Evolutionary conservation across 2,888 invertebrate genomes (phyloP).

Genomic region (Priocnemis perturbator): DNA sequence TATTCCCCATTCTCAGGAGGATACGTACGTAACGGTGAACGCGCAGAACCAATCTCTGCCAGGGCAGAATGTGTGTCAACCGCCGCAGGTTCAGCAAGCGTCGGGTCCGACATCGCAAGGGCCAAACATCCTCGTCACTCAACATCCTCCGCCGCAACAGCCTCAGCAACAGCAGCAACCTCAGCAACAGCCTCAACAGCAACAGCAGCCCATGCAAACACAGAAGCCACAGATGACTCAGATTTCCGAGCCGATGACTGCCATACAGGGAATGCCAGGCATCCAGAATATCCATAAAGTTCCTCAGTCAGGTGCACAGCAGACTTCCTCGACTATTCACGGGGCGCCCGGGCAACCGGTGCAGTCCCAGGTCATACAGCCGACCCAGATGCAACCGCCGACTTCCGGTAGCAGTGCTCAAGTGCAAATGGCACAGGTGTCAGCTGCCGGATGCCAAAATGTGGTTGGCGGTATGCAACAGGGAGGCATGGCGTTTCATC

Average conservation of each 20-base stretch:
- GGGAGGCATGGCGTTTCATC: conserved; percentile 63
- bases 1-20: conserved; percentile 64
- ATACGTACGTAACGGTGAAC: conserved; percentile 62
- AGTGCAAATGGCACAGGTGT: conserved; percentile 67
- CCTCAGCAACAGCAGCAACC: conserved; percentile 66
- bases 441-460: conserved; percentile 62
- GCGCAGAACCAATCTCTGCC: conserved; percentile 64
- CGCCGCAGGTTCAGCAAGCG: conserved; percentile 58
- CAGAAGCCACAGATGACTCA: conserved; percentile 61
- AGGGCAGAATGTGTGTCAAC: conserved; percentile 63
- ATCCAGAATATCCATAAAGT: conserved; percentile 72
- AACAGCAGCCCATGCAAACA: conserved; percentile 53
- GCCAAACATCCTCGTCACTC: conserved; percentile 65
- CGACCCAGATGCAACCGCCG: conserved; percentile 77
- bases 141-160: conserved; percentile 67
- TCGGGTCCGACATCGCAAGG: conserved; percentile 62
- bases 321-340: conserved; percentile 60
- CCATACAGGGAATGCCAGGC: conserved; percentile 68
- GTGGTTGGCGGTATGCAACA: conserved; percentile 63
- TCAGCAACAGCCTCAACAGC: conserved; percentile 76
- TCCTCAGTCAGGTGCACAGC: conserved; percentile 65
- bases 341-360: conserved; percentile 54
- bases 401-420: conserved; percentile 70
- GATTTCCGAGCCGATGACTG: conserved; percentile 66
- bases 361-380: conserved; percentile 71